Base-by-base conservation (phyloP, 1,140 invertebrate species). In the Pseudomyrmex sp. region DNA sequence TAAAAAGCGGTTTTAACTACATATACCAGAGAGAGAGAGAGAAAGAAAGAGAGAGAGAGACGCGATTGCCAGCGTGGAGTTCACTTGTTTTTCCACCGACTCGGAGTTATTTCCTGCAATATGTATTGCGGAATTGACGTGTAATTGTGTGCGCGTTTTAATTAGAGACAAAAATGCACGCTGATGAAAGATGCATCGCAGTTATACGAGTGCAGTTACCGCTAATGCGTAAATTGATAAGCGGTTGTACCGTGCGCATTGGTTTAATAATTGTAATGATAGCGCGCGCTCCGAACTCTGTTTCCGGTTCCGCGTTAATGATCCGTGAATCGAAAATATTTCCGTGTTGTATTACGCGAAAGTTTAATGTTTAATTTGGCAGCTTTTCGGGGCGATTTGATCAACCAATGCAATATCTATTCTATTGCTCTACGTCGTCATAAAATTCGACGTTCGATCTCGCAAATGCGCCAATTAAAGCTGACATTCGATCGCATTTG, bases 181-280 rank as follows among this genome's bases (percentile, higher is more conserved):
- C 15, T 35, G 76, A 70, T 80, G 66, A 80, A 80, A 80, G 66
- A 80, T 80, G 56, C 66, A 80, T 80, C 54, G 59, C 59, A 46
- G 15, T 48, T 72, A 23, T 72, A 23, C 65, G 69, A 72, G 69
- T 23, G 66, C 66, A 72, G 70, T 80, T 59, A 1, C 54, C 20
- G n/a, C 76, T 72, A 80, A 80, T 80, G 56, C 66, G 12, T 44
- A 80, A 70, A 80, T 80, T 80, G 61, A 80, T 80, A 72, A 48
- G 54, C 56, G 66, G 54, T 70, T 80, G 26, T 26, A 50, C 46
- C 10, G 46, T 26, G 54, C 70, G 0, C 35, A 50, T 35, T 59
- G 20, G n/a, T 80, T 80, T 61, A 72, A 80, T 72, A 80, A 80
- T 80, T 72, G 23, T 61, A 80, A 72, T 61, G 54, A 80, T 72